phyloP scores from a whole-genome alignment of 2,797 vertebrate species.

The Furcifer pardalis region DNA sequence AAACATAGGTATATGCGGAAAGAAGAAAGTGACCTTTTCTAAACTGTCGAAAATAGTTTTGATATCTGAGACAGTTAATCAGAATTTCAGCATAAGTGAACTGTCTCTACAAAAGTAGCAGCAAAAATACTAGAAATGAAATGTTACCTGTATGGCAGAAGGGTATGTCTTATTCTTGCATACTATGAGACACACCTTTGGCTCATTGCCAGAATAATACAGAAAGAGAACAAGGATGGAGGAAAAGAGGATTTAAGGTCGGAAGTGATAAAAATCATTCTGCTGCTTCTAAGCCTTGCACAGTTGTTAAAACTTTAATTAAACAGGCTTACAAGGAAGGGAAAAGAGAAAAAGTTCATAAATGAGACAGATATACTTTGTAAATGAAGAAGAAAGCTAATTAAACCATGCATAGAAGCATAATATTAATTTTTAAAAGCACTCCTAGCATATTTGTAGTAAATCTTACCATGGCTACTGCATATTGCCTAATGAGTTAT shows the following conservation, averaged over 20 bases:
- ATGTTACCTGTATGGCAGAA: neutral
- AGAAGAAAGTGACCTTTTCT: conserved; percentile 60
- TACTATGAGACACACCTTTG: neutral
- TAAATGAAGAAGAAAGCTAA: conserved; percentile 80
- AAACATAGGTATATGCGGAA: conserved; percentile 47
- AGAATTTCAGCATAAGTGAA: conserved; percentile 43
- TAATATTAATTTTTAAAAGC: conserved; percentile 80
- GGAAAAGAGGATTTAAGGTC: conserved; percentile 64
- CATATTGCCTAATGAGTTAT: conserved; percentile 72
- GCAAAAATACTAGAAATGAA: conserved; percentile 19
- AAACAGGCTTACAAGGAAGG: conserved; percentile 71
- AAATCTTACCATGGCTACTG: conserved; percentile 71
- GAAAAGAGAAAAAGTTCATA: conserved; percentile 73
- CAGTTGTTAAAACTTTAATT: conserved; percentile 80
- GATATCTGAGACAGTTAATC: conserved; percentile 62
- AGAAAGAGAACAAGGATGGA: conserved; percentile 45
- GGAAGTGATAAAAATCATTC: conserved; percentile 69
- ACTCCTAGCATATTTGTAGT: conserved; percentile 72
- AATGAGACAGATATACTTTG: conserved; percentile 78
- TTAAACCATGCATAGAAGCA: conserved; percentile 73
- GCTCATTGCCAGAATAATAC: conserved; percentile 44
- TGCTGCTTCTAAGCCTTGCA: conserved; percentile 70
- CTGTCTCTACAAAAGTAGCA: conserved; percentile 46
- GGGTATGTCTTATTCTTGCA: neutral
- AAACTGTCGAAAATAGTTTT: conserved; percentile 49